Evolutionary conservation across 1,140 invertebrate species (phyloP), one percentile per base, ranked within the genome.

Genomic region (Trichoplusia ni): DNA sequence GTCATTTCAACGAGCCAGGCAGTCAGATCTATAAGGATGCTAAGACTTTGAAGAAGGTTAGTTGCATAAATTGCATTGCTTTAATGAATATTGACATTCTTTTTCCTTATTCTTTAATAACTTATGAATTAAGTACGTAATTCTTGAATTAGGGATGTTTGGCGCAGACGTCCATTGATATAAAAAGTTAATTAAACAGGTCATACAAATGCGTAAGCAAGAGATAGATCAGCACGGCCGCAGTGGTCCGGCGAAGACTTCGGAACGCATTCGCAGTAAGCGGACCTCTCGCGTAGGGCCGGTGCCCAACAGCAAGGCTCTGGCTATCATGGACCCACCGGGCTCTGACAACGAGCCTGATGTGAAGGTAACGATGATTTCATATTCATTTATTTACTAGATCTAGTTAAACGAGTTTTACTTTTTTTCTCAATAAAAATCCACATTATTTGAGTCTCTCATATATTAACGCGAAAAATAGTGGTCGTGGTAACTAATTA

Each of bases 1-100:
- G 97, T 81, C 92, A 94, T 3, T 99, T 99, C 80, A 99, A 99
- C 88, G 98, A 99, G 82, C 97, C 98, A 0, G 97, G 97, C 0
- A 99, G 98, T 2, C 94, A 96, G 82, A 99, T 99, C 71, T 99
- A 99, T 81, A 99, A 98, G 89, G 97, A 99, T 92, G 98, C 98
- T 0, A 97, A 97, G 83, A 91, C 95, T 8, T 84, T 99, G 37
- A 97, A 97, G 78, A 98, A 97, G 84, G 94, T 95, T 71, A 67
- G 59, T 61, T 44, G 7, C 11, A 38, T 38, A 95, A 58, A 3
- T 16, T n/a, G n/a, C n/a, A n/a, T n/a, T n/a, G n/a, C n/a, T n/a
- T n/a, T n/a, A n/a, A n/a, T n/a, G n/a, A n/a, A n/a, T n/a, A n/a
- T n/a, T n/a, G n/a, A n/a, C n/a, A n/a, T n/a, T n/a, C n/a, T n/a